phyloP scores from a whole-genome alignment of 92 coral and sea anemone genomes.

The Epizoanthus scotinus region DNA sequence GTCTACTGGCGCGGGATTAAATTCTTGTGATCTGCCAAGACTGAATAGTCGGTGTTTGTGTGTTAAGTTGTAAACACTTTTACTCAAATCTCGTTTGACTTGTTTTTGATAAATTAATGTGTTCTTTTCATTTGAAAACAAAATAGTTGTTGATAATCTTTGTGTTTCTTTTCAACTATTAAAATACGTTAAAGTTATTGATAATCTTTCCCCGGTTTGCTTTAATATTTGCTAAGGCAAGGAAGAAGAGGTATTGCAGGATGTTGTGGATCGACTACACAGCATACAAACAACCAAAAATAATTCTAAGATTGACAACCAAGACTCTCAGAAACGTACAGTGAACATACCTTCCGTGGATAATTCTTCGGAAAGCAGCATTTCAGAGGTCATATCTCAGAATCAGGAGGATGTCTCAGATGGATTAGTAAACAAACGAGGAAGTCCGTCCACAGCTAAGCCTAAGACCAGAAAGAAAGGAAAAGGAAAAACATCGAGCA shows the following conservation, averaged over 20 bases:
- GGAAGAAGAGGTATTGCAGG: slow-evolving; percentile 27
- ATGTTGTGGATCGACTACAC: slow-evolving; percentile 21
- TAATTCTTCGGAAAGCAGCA: background rate
- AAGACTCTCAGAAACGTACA: slow-evolving; percentile 5
- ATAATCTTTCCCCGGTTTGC: background rate
- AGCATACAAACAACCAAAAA: slow-evolving; percentile 9
- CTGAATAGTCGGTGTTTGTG: no score
- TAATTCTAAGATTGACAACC: background rate
- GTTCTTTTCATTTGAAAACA: no score
- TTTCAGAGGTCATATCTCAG: background rate
- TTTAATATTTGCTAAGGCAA: slow-evolving; percentile 5
- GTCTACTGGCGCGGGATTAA: no score
- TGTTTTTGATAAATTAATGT: no score
- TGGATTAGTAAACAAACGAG: slow-evolving; percentile 4
- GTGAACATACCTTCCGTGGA: background rate
- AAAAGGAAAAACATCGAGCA: slow-evolving; percentile 8
- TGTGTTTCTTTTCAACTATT: no score
- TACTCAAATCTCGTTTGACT: no score
- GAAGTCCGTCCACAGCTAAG: slow-evolving; percentile 16
- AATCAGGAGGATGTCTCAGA: background rate
- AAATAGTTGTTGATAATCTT: no score
- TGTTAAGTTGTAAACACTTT: no score
- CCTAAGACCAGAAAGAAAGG: slow-evolving; percentile 23
- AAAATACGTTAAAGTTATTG: background rate
- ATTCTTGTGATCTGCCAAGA: no score